Percentiles rank a stretch among this genome's conserved stretches.
Evolutionary conservation across 2,888 invertebrate species (phyloP).

Genomic region (Theodoxus fluviatilis): DNA sequence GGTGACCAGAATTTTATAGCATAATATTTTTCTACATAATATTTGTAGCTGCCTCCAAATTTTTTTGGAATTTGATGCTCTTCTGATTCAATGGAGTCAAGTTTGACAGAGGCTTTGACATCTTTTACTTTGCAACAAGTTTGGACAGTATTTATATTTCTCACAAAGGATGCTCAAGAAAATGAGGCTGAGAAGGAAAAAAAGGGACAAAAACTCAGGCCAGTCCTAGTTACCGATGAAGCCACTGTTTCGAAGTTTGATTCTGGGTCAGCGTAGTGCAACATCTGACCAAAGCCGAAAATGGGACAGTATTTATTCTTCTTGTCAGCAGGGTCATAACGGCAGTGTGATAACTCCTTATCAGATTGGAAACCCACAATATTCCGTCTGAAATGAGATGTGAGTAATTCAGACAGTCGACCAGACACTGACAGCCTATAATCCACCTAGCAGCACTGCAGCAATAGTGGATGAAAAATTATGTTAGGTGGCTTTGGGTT

Average conservation of each 20-base stretch:
- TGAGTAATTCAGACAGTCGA: not conserved
- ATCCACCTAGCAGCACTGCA: too few species aligned
- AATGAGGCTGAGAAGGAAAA: too few species aligned
- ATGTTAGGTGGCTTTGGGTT: too few species aligned
- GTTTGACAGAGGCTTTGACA: too few species aligned
- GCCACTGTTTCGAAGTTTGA: conserved; percentile 54
- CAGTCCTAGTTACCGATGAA: conserved; percentile 38
- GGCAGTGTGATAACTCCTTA: conserved; percentile 48
- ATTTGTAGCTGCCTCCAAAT: too few species aligned
- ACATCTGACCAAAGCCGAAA: conserved; percentile 52
- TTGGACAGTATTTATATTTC: not conserved
- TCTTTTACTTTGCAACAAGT: not conserved
- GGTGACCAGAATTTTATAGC: too few species aligned
- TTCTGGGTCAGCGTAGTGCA: conserved; percentile 37
- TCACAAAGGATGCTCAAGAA: too few species aligned
- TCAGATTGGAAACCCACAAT: conserved; percentile 49
- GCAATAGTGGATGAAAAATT: too few species aligned
- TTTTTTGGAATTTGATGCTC: too few species aligned
- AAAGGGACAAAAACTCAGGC: not conserved
- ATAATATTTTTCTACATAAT: too few species aligned
- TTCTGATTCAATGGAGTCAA: too few species aligned
- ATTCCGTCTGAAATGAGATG: conserved; percentile 51
- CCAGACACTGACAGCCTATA: too few species aligned
- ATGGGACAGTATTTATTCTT: conserved; percentile 56
- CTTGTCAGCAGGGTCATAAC: conserved; percentile 42